phyloP scores from a whole-genome alignment of 2,797 vertebrate species.

The Vireo griseus region DNA sequence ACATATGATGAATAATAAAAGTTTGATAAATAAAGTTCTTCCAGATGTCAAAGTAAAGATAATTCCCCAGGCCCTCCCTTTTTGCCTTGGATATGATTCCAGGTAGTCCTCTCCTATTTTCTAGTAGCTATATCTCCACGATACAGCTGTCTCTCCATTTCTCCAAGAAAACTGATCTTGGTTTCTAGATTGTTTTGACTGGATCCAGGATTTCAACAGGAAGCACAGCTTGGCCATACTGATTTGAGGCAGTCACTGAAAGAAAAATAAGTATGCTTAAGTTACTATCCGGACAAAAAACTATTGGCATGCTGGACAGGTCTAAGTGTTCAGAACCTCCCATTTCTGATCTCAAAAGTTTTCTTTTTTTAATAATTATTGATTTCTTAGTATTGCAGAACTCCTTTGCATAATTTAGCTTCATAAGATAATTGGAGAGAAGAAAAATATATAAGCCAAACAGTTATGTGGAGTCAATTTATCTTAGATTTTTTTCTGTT shows the following conservation, averaged over 20 bases:
- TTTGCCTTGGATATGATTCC: not conserved
- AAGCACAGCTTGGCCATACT: not conserved
- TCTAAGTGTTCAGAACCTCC: not conserved
- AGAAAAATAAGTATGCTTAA: not conserved
- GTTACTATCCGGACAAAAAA: not conserved
- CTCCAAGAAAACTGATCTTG: not conserved
- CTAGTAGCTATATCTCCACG: not conserved
- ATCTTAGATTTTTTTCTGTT: not conserved
- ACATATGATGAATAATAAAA: not conserved
- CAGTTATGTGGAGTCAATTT: not conserved
- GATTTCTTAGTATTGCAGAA: not conserved
- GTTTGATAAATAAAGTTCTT: not conserved
- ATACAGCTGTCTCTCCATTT: not conserved
- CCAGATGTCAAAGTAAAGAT: not conserved
- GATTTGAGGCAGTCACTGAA: not conserved
- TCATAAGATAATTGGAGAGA: not conserved
- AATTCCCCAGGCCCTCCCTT: not conserved
- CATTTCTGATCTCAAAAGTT: not conserved
- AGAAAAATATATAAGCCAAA: not conserved
- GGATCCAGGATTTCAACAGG: not conserved
- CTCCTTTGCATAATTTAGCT: not conserved
- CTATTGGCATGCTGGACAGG: not conserved
- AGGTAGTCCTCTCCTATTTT: not conserved
- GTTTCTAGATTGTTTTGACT: not conserved
- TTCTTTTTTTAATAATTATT: not conserved